Evolutionary conservation across 2,113 vertebrate species (phyloP).

Genomic region (Peucedramus taeniatus): DNA sequence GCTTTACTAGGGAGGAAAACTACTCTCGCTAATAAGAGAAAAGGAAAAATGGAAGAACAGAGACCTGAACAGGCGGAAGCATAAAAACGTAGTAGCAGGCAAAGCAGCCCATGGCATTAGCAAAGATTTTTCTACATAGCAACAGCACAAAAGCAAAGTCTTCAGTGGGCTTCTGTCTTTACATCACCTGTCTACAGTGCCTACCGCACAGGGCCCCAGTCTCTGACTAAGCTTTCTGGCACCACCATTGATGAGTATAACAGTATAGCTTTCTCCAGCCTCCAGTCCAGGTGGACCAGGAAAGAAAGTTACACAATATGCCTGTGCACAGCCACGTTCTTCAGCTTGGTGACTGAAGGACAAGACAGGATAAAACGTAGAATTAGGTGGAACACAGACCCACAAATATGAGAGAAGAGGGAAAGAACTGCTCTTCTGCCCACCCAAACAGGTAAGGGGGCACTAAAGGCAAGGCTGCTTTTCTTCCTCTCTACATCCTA

Average conservation of each 20-base stretch:
- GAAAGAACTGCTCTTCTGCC: not conserved
- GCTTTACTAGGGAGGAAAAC: not conserved
- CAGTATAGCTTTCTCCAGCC: not conserved
- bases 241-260: not conserved
- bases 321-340: not conserved
- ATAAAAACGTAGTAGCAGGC: not conserved
- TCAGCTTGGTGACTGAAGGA: not conserved
- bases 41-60: not conserved
- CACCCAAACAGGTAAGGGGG: rapidly evolving
- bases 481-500: not conserved
- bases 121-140: not conserved
- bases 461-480: not conserved
- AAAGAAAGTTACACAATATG: not conserved
- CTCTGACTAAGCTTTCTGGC: not conserved
- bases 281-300: not conserved
- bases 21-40: not conserved
- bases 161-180: not conserved
- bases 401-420: not conserved
- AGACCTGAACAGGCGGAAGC: not conserved
- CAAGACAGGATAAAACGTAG: not conserved
- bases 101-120: not conserved
- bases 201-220: rapidly evolving
- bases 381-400: not conserved
- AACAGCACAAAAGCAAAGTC: not conserved
- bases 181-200: not conserved